A percentile compares a stretch with the other conserved stretches of the same genome.
Evolutionary conservation across 2,113 vertebrate species (phyloP).

Genomic region (Callithrix jacchus): DNA sequence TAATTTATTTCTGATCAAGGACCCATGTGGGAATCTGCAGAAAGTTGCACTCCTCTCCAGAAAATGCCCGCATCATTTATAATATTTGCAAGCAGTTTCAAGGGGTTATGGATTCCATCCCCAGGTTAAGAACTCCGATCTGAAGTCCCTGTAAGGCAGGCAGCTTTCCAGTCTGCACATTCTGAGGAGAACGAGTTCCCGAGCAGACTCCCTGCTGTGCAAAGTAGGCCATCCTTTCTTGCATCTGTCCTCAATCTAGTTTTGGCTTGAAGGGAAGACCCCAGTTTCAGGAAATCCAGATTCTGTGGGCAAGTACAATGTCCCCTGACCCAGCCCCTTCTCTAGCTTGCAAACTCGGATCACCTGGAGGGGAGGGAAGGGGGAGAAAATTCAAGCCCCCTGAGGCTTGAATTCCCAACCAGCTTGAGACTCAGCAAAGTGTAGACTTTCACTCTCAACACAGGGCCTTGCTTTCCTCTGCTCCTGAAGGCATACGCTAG

Average conservation of each 20-base stretch:
- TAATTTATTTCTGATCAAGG: not conserved
- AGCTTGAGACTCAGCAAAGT: not conserved
- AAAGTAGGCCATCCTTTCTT: not conserved
- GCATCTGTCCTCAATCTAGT: not conserved
- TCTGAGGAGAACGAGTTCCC: not conserved
- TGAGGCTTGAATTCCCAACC: too few species aligned
- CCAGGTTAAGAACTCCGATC: not conserved
- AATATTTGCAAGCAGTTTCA: not conserved
- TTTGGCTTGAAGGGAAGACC: constrained; percentile 35
- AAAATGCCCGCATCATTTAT: not conserved
- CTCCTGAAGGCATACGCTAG: not conserved
- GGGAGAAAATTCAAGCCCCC: not conserved
- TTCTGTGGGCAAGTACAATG: not conserved
- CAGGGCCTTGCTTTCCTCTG: not conserved
- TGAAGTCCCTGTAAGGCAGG: not conserved
- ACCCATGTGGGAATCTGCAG: not conserved
- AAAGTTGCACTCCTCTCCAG: not conserved
- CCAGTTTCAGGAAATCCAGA: not conserved
- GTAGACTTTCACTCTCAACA: not conserved
- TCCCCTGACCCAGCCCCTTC: not conserved
- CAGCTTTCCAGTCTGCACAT: not conserved
- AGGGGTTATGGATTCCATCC: not conserved
- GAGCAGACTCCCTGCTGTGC: not conserved
- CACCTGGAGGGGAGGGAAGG: not conserved
- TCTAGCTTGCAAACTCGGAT: not conserved